phyloP scores from a whole-genome alignment of 1,140 invertebrate species.

The Zaprionus africanus region DNA sequence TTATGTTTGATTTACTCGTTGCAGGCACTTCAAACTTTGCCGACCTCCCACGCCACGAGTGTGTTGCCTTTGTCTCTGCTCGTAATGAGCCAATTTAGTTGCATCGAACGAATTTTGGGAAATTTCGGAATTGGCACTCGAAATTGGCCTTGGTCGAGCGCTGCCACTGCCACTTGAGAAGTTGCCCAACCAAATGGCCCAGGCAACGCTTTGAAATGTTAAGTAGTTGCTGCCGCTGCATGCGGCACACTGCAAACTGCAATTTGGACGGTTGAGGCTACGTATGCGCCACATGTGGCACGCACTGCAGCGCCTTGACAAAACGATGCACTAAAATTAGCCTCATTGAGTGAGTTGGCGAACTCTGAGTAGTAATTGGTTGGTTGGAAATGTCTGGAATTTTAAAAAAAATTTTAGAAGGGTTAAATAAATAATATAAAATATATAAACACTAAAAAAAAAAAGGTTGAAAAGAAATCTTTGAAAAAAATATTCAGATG shows the following conservation, averaged over 20 bases:
- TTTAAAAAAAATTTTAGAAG: no score
- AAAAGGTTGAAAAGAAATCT: no score
- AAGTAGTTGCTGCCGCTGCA: slow-evolving; percentile 21
- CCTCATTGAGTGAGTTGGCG: background rate
- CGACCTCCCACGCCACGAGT: background rate
- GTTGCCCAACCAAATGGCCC: slow-evolving; percentile 21
- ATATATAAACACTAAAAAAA: no score
- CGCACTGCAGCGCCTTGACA: background rate
- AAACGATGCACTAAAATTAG: background rate
- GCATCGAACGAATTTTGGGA: slow-evolving; percentile 53
- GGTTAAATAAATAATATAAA: no score
- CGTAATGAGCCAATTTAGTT: slow-evolving; percentile 81
- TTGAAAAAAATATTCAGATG: no score
- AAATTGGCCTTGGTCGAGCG: slow-evolving; percentile 52
- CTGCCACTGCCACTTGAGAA: slow-evolving; percentile 36
- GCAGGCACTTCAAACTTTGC: slow-evolving; percentile 39
- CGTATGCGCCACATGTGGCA: background rate
- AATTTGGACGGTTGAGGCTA: background rate
- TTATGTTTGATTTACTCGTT: slow-evolving; percentile 49
- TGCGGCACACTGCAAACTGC: background rate
- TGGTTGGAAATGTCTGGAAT: background rate
- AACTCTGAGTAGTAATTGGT: background rate
- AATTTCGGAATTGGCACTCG: slow-evolving; percentile 10
- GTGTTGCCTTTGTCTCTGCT: slow-evolving; percentile 56
- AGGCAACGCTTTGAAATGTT: slow-evolving; percentile 46